phyloP scores from a whole-genome alignment of 2,113 vertebrate genomes.

The Brachypodius melanocephalos region DNA sequence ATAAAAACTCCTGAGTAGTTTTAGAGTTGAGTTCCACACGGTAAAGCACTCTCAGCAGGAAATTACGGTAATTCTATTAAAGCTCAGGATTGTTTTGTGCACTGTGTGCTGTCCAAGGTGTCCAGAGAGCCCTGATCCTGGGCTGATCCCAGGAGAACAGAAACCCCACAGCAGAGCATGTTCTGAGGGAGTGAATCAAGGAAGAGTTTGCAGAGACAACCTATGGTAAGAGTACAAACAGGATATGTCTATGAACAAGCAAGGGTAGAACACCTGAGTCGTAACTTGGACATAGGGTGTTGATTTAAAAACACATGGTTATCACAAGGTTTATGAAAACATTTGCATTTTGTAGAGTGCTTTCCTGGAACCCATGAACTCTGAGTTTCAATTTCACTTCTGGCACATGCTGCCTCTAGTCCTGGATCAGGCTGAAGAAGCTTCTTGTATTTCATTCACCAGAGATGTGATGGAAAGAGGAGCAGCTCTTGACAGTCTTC shows the following conservation, averaged over 20 bases:
- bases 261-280: background rate
- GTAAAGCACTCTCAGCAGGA: background rate
- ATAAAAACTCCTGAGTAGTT: background rate
- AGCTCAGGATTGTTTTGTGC: background rate
- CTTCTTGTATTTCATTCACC: background rate
- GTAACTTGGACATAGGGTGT: background rate
- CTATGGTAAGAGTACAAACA: background rate
- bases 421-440: background rate
- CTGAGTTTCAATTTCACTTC: background rate
- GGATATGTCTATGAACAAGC: background rate
- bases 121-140: background rate
- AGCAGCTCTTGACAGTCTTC: background rate
- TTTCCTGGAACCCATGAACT: background rate
- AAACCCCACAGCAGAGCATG: background rate
- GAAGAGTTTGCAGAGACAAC: background rate
- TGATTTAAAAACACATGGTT: background rate
- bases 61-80: background rate
- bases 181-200: background rate
- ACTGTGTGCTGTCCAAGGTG: background rate
- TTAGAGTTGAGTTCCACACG: background rate
- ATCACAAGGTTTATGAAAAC: background rate
- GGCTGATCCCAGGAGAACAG: background rate
- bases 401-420: background rate
- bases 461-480: background rate
- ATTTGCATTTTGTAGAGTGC: background rate